Evolutionary conservation across 2,888 invertebrate species (phyloP).

Genomic region (Pterobdella sp.): DNA sequence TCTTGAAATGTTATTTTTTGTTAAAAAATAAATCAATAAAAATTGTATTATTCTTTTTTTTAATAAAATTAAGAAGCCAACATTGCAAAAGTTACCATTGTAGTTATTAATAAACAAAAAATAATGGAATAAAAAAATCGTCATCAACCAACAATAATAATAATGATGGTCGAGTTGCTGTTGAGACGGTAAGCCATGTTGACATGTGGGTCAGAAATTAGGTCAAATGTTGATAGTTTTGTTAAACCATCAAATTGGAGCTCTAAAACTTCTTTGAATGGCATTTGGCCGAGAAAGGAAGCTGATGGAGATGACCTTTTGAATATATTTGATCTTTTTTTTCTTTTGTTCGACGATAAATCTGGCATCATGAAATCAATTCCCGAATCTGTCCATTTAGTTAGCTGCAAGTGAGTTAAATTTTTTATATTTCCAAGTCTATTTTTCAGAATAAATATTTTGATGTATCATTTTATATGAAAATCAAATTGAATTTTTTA

Average conservation of each 20-base stretch:
- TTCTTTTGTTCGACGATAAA: background rate
- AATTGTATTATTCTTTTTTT: no score
- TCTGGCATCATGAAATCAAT: background rate
- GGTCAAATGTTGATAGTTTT: background rate
- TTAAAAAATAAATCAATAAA: no score
- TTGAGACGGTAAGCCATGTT: background rate
- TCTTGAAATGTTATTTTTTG: no score
- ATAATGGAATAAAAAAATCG: no score
- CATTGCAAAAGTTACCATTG: no score
- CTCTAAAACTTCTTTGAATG: background rate
- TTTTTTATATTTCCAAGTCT: no score
- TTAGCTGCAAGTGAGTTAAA: background rate
- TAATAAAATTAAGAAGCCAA: no score
- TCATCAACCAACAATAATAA: background rate
- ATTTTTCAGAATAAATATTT: no score
- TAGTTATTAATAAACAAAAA: no score
- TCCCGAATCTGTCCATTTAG: background rate
- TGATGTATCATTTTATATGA: no score
- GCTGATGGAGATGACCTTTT: no score
- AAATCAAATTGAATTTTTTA: no score
- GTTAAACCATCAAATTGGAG: background rate
- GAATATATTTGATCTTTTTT: background rate
- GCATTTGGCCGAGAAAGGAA: background rate
- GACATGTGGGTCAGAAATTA: slow-evolving; percentile 2
- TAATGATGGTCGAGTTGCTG: background rate